Evolutionary conservation across 2,888 invertebrate species (phyloP), one percentile per base, ranked within the genome.

Genomic region (Rhyacophila evoluta): DNA sequence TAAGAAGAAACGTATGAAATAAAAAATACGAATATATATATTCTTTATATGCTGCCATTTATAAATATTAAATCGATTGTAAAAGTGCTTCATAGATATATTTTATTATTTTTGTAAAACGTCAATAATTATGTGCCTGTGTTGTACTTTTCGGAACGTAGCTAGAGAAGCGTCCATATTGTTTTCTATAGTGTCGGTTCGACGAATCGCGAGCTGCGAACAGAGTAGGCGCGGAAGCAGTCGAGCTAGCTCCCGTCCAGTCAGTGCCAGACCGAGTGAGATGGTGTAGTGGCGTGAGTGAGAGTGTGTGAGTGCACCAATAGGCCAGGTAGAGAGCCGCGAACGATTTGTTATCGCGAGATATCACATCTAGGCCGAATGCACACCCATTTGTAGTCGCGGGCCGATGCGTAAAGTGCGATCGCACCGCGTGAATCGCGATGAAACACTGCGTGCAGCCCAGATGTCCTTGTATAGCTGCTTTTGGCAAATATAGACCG

Each of bases 201-300:
- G 75, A 29, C 69, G 69, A 73, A 73, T 73, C 69, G 37, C 75
- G 68, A 37, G 68, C 27, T 41, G 55, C 39, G 77, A 70, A 41
- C 73, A 37, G 78, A 78, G 76, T 36, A 68, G 76, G 79, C 76
- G 71, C 79, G 71, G 68, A 71, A 38, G 75, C 36, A 37, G 73
- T 74, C 74, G 78, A 74, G 33, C 39, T 19, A 55, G 55, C 55
- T 55, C 55, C 55, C 55, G 55, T 36, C 19, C 33, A 33, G 36
- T 36, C 68, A 74, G 78, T 78, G 75, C 75, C 74, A 72, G 79
- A 72, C 75, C 78, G 68, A 79, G 79, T 79, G 79, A 67, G 79
- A 79, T 79, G 78, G 79, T 79, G 75, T 75, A 74, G 78, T 78
- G 78, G 70, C 78, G 78, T 75, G 78, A 71, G 75, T 75, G 79